These are phyloP conservation scores for Myzus persicae DNA, from an alignment of 1,140 invertebrate species.

Conservation along the genomic window DNA sequence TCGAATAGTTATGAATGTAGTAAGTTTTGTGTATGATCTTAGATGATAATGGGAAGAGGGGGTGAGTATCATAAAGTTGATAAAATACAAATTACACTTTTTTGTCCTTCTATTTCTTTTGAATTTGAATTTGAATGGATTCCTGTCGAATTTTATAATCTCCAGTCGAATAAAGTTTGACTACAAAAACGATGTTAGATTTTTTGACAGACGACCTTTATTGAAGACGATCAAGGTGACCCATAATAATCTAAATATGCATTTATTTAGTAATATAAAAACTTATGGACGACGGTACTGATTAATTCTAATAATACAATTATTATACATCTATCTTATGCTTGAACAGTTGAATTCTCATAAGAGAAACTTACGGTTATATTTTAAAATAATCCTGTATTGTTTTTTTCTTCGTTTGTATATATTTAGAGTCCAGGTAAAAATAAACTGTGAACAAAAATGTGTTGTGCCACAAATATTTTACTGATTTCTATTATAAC, in stretches of 20 bases:
- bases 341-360: not conserved
- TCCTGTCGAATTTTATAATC: not conserved
- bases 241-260: not conserved
- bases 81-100: not conserved
- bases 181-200: not conserved
- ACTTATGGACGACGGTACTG: not conserved
- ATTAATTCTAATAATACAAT: not conserved
- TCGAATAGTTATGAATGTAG: no score
- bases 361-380: not conserved
- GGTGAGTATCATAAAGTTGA: not conserved
- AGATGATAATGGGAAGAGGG: no score
- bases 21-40: no score
- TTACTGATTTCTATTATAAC: not conserved
- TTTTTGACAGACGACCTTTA: not conserved
- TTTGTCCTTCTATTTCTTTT: no score
- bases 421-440: not conserved
- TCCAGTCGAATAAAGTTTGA: not conserved
- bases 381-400: not conserved
- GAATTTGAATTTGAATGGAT: not conserved
- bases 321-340: no score
- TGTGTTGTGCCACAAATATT: not conserved
- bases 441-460: not conserved
- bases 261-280: not conserved
- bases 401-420: not conserved
- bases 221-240: not conserved